Evolutionary conservation across 92 coral and sea anemone genomes (phyloP).

Genomic region (Phenganax stokvisi): DNA sequence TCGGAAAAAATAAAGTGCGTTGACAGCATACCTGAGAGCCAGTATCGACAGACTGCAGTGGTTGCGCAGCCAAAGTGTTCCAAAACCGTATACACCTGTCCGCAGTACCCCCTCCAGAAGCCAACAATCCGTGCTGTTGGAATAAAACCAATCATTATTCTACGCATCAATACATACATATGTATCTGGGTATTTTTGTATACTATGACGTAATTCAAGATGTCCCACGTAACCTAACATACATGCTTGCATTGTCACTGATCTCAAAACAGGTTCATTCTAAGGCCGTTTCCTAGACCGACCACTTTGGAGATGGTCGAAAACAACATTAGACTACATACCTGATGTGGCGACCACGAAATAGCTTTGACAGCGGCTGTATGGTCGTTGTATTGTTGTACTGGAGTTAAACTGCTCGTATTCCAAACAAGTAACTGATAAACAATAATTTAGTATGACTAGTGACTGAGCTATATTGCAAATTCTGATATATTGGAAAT

Average conservation of each 20-base stretch:
- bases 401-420: conserved; percentile 62
- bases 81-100: conserved; percentile 93
- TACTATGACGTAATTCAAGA: no score
- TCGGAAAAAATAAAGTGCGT: not conserved
- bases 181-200: no score
- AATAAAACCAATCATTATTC: not conserved
- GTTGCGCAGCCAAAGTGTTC: conserved; percentile 94
- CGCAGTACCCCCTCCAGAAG: conserved; percentile 99
- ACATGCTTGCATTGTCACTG: no score
- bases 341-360: conserved; percentile 99
- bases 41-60: conserved; percentile 96
- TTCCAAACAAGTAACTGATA: conserved; percentile 68
- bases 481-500: no score
- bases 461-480: not conserved
- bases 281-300: no score
- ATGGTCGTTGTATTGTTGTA: conserved; percentile 95
- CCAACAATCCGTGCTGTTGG: conserved; percentile 80
- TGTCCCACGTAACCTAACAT: no score
- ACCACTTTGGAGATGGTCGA: no score
- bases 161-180: not conserved
- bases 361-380: conserved; percentile 99
- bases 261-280: no score
- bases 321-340: conserved; percentile 10
- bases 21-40: conserved; percentile 73
- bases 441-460: no score